Base-by-base conservation (phyloP, 2,888 invertebrate genomes). In the Mechanitis messenoides region DNA sequence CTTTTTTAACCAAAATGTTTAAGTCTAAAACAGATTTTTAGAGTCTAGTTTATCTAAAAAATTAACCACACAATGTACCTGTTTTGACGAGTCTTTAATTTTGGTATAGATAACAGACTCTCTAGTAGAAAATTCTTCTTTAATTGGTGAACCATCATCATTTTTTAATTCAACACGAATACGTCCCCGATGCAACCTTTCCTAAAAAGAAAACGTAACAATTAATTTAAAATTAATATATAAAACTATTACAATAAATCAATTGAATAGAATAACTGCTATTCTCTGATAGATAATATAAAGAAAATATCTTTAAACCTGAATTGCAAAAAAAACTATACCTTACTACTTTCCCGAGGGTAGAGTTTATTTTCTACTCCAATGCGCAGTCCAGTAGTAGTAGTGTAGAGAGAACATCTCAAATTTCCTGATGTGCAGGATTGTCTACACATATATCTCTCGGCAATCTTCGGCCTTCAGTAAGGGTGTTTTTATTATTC, bases 331-430 rank as follows among this genome's bases (percentile, higher is more conserved):
- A 35, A 53, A 46, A 7, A 56, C 9, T 20, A 20, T 78, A 92
- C 92, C 86, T 97, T 96, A 81, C 98, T 98, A 63, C 93, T 92
- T 81, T 99, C 99, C 53, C 97, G 91, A 6, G 96, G 93, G 81
- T 98, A 98, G 45, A 96, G 90, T 86, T 98, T 99, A 74, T 96
- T 96, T 86, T 99, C 98, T 6, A 98, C 95, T 38, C 95, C 96
- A 61, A 98, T 94, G 72, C 93, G 94, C 54, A 98, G 84, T 33
- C 97, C 97, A 35, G 95, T 94, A n/a, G n/a, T n/a, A n/a, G n/a
- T n/a, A n/a, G n/a, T 9, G 95, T 93, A 28, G 94, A 91, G 57
- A 98, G 87, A 2, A 98, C 97, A 90, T 99, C 98, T 68, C 96
- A 92, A 66, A 99, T 98, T 87, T 99, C 99, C 73, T 95, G 94